Evolutionary conservation across 1,140 invertebrate genomes (phyloP).

Genomic region (Papilio polyxenes): DNA sequence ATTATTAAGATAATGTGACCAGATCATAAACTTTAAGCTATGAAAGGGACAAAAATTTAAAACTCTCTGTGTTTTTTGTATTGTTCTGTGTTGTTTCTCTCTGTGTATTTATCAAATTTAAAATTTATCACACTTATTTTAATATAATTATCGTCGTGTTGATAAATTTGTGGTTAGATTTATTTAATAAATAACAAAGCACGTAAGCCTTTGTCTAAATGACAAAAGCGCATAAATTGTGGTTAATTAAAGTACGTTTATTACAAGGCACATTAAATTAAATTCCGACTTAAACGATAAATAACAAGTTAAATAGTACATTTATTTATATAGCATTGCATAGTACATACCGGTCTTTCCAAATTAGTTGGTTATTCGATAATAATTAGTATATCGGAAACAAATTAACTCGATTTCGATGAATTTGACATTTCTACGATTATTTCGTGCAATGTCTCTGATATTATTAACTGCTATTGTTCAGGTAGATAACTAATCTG

Average conservation of each 20-base stretch:
- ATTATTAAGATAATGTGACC: too few species aligned
- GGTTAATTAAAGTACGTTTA: conserved; percentile 28
- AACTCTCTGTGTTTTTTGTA: too few species aligned
- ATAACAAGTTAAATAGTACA: not conserved
- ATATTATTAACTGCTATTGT: not conserved
- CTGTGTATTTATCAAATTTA: too few species aligned
- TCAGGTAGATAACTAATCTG: not conserved
- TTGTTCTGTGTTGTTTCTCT: too few species aligned
- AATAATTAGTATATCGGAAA: conserved; percentile 1
- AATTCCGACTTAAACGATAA: not conserved
- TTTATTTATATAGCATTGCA: conserved; percentile 15
- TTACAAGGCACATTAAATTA: conserved; percentile 23
- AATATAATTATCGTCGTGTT: not conserved
- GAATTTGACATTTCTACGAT: conserved; percentile 6
- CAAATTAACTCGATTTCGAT: not conserved
- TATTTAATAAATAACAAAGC: not conserved
- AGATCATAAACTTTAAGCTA: too few species aligned
- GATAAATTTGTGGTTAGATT: not conserved
- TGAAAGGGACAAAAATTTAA: too few species aligned
- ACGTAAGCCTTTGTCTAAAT: conserved; percentile 3
- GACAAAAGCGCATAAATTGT: conserved; percentile 30
- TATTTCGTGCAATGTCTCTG: not conserved
- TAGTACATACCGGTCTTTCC: not conserved
- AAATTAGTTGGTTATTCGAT: conserved; percentile 6
- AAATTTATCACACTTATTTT: too few species aligned